A percentile compares a stretch with the other conserved stretches of the same genome.
These are phyloP conservation scores for Psettodes erumei DNA, from an alignment of 2,113 vertebrate species.

Conservation along the genomic window DNA sequence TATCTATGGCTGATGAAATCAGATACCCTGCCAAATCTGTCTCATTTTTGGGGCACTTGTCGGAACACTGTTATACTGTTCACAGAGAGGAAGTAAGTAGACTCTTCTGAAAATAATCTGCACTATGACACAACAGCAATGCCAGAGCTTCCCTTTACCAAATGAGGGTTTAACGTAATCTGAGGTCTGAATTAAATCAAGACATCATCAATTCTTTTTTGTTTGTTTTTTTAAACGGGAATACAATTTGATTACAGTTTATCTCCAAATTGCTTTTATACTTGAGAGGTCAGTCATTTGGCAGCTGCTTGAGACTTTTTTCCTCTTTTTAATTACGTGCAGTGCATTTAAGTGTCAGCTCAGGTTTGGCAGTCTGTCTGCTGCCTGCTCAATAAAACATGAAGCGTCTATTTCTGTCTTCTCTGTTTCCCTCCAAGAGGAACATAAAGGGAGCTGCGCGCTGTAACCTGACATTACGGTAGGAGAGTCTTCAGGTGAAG, in stretches of 20 bases:
- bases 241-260: background rate
- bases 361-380: slow-evolving; percentile 50
- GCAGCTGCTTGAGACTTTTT: slow-evolving; percentile 17
- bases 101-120: background rate
- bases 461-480: slow-evolving; percentile 41
- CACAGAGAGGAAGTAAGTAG: background rate
- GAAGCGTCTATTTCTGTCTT: slow-evolving; percentile 61
- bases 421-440: too few relatives aligned
- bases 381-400: slow-evolving; percentile 70
- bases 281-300: slow-evolving; percentile 9
- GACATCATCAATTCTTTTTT: slow-evolving; percentile 10
- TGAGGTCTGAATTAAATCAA: slow-evolving; percentile 9
- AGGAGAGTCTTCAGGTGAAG: slow-evolving; percentile 16
- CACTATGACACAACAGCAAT: background rate
- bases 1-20: background rate
- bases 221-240: background rate
- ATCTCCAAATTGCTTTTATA: slow-evolving; percentile 28
- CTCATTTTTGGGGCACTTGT: background rate
- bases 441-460: slow-evolving; percentile 3
- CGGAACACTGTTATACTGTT: background rate
- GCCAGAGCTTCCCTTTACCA: background rate
- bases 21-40: background rate
- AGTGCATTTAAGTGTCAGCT: slow-evolving; percentile 53
- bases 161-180: slow-evolving; percentile 4
- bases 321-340: slow-evolving; percentile 38